Percentiles rank a stretch among this genome's conserved stretches.
These are phyloP conservation scores for Apteryx owenii DNA, from an alignment of 2,113 vertebrate species.

Conservation along the genomic window DNA sequence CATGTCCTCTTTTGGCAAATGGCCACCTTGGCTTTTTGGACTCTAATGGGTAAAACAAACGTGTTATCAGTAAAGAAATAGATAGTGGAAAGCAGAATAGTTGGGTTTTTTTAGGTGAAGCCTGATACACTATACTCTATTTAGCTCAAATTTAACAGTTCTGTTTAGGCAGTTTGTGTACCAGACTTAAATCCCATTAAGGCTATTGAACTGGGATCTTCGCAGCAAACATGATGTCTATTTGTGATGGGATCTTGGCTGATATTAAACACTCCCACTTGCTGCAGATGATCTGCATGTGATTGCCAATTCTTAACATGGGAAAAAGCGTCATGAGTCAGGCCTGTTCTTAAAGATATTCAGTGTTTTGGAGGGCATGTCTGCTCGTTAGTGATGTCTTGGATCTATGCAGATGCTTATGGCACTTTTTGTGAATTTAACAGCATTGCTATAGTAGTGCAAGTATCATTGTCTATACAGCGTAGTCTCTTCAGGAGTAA, in stretches of 20 bases:
- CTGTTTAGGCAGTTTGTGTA: not conserved
- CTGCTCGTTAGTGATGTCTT: not conserved
- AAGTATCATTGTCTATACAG: not conserved
- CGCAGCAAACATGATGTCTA: not conserved
- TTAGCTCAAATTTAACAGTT: not conserved
- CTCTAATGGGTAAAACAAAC: conserved; percentile 75
- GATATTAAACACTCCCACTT: not conserved
- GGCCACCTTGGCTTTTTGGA: conserved; percentile 92
- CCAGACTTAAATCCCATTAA: not conserved
- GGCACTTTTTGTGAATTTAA: not conserved
- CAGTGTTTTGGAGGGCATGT: not conserved
- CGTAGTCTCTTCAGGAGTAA: not conserved
- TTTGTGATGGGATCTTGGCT: not conserved
- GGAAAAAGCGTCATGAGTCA: not conserved
- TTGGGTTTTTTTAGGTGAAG: not conserved
- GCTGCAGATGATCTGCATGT: not conserved
- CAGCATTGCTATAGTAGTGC: not conserved
- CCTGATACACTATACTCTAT: not conserved
- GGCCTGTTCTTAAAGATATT: not conserved
- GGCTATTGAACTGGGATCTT: not conserved
- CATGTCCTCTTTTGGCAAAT: conserved; percentile 84
- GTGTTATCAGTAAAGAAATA: not conserved
- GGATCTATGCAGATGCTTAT: not conserved
- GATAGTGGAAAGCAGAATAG: not conserved
- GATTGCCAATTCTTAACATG: not conserved